These are phyloP conservation scores for Arion vulgaris DNA, from an alignment of 1,140 invertebrate species.

Conservation along the genomic window DNA sequence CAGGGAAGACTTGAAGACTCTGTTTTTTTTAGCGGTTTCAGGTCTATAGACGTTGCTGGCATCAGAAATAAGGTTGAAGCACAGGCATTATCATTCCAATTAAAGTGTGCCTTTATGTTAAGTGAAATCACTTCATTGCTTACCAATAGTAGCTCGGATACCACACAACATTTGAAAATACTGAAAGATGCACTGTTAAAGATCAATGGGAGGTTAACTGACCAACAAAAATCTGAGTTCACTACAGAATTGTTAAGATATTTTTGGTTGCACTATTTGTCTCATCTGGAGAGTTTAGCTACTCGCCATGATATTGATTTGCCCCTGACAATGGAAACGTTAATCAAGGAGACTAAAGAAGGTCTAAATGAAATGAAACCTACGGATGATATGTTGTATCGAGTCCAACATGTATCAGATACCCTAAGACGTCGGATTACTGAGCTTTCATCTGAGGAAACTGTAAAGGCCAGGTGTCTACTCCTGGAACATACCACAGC, in stretches of 20 bases:
- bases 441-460: not conserved
- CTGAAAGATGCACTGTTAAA: conserved; percentile 2
- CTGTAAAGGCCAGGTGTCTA: conserved; percentile 4
- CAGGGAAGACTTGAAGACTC: not conserved
- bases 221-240: not conserved
- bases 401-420: not conserved
- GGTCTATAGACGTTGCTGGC: not conserved
- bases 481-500: not conserved
- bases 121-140: not conserved
- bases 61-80: not conserved
- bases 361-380: not conserved
- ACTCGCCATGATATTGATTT: not conserved
- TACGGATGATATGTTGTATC: not conserved
- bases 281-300: not conserved
- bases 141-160: not conserved
- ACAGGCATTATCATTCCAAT: not conserved
- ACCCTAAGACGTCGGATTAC: not conserved
- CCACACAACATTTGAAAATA: not conserved
- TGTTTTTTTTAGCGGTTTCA: not conserved
- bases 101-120: conserved; percentile 11
- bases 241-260: not conserved
- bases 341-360: not conserved
- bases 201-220: not conserved
- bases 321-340: not conserved
- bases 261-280: not conserved